Evolutionary conservation across 1,140 invertebrate species (phyloP).

Genomic region (Oryctes rhinoceros): DNA sequence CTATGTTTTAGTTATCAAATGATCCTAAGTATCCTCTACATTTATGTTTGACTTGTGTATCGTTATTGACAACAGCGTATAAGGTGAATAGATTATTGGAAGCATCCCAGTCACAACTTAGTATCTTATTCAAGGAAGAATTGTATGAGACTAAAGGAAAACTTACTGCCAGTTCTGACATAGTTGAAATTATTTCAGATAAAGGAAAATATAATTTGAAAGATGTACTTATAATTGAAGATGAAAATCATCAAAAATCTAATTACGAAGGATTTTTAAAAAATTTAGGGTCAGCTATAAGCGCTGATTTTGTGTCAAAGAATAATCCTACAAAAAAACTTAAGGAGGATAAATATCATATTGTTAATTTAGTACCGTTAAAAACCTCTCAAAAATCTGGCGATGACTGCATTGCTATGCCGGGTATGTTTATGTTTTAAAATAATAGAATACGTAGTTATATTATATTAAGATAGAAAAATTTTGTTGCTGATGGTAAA

Average conservation of each 20-base stretch:
- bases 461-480: background rate
- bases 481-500: background rate
- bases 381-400: background rate
- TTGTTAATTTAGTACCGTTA: background rate
- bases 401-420: background rate
- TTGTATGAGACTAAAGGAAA: background rate
- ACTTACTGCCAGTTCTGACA: background rate
- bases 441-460: background rate
- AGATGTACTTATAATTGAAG: slow-evolving; percentile 49
- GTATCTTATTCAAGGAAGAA: slow-evolving; percentile 36
- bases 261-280: slow-evolving; percentile 49
- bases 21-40: slow-evolving; percentile 44
- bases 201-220: slow-evolving; percentile 46
- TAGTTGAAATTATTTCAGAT: slow-evolving; percentile 48
- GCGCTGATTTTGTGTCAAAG: slow-evolving; percentile 45
- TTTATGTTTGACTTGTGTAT: slow-evolving; percentile 47
- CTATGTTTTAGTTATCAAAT: slow-evolving; percentile 30
- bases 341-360: background rate
- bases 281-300: slow-evolving; percentile 49
- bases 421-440: background rate
- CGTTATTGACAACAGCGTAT: slow-evolving; percentile 47
- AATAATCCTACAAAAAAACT: background rate
- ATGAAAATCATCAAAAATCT: slow-evolving; percentile 31
- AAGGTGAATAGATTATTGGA: slow-evolving; percentile 45
- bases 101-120: slow-evolving; percentile 36